Percentiles rank a stretch among this genome's conserved stretches.
phyloP scores from a whole-genome alignment of 2,797 vertebrate species.

The Miichthys miiuy region DNA sequence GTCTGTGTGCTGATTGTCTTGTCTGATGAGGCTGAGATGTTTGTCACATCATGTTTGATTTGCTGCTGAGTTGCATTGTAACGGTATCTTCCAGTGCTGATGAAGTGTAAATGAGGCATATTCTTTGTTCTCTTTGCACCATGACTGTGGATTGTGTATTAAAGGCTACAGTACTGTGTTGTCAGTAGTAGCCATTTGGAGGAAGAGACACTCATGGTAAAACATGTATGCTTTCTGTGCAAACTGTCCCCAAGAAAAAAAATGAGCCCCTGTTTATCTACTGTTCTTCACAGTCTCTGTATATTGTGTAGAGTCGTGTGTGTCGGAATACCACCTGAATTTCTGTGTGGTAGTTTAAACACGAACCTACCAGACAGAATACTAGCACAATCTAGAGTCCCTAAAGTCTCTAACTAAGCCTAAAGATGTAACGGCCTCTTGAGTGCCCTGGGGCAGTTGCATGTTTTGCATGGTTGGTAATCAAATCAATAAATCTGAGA shows the following conservation, averaged over 20 bases:
- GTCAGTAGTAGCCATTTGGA: not conserved
- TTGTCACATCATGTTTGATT: slow-evolving; percentile 1
- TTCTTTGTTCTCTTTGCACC: slow-evolving; percentile 17
- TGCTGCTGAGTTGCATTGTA: not conserved
- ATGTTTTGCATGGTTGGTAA: too few species aligned
- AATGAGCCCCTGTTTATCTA: not conserved
- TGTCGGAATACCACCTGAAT: not conserved
- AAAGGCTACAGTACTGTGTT: slow-evolving; percentile 11
- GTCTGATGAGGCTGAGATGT: slow-evolving; percentile 32
- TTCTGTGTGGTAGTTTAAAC: too few species aligned
- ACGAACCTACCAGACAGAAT: too few species aligned
- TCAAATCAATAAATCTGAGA: too few species aligned
- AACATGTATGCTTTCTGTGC: not conserved
- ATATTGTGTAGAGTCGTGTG: not conserved
- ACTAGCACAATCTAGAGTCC: too few species aligned
- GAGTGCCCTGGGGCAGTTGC: too few species aligned
- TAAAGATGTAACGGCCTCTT: too few species aligned
- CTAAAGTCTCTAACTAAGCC: too few species aligned
- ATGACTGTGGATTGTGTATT: not conserved
- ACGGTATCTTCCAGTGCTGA: not conserved
- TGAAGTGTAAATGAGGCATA: not conserved
- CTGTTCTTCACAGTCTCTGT: not conserved
- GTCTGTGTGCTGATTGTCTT: slow-evolving; percentile 27
- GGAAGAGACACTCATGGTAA: slow-evolving; percentile 14
- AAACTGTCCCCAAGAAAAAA: not conserved